These are phyloP conservation scores for Luscinia luscinia DNA, from an alignment of 2,797 vertebrate genomes.

Conservation along the genomic window DNA sequence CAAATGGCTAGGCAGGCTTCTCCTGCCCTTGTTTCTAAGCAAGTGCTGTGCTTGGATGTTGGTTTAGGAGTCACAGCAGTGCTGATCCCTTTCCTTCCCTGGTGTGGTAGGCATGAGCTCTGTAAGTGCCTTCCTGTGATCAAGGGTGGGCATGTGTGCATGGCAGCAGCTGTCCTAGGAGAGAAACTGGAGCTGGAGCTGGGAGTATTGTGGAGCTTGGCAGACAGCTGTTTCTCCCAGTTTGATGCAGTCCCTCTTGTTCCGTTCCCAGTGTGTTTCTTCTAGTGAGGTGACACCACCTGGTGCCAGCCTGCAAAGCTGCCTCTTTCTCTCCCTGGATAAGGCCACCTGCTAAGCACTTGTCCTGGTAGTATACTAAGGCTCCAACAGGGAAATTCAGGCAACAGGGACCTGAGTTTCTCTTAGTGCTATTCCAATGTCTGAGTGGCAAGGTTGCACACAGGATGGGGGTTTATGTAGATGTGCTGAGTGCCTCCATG, in stretches of 20 bases:
- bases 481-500: not conserved
- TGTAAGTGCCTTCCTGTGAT: not conserved
- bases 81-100: not conserved
- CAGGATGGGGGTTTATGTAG: not conserved
- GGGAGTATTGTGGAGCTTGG: not conserved
- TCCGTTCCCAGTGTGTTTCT: not conserved
- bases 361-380: rapidly evolving
- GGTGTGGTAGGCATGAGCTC: not conserved
- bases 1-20: not conserved
- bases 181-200: not conserved
- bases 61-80: not conserved
- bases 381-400: not conserved
- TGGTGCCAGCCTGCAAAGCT: not conserved
- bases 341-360: too few species aligned
- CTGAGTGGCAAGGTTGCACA: not conserved
- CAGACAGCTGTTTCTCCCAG: not conserved
- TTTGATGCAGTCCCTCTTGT: not conserved
- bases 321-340: not conserved
- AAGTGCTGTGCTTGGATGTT: not conserved
- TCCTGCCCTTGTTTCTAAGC: not conserved
- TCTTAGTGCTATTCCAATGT: not conserved
- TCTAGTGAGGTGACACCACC: not conserved
- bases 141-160: rapidly evolving
- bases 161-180: not conserved
- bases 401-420: not conserved